A percentile compares a stretch with the other conserved stretches of the same genome.
phyloP scores from a whole-genome alignment of 92 coral and sea anemone genomes.

The Blastomussa wellsi region DNA sequence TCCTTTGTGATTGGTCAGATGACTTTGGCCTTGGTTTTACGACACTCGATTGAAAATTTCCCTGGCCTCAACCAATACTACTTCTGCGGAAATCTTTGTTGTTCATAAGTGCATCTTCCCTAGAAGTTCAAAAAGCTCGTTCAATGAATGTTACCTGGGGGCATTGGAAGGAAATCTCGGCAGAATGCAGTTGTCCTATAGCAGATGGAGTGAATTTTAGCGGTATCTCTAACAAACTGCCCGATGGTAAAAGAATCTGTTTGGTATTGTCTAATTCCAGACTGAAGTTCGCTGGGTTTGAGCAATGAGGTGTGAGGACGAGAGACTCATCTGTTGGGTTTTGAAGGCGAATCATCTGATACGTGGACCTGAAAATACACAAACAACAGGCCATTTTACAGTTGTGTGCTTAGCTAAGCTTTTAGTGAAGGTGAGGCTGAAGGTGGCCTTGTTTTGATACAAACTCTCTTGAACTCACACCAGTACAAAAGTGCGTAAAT shows the following conservation, averaged over 20 bases:
- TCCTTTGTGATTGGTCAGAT: too few relatives aligned
- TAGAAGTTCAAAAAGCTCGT: neutral
- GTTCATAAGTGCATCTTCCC: neutral
- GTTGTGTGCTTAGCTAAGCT: too few relatives aligned
- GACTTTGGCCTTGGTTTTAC: too few relatives aligned
- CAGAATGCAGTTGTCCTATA: constrained; percentile 84
- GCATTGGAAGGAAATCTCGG: constrained; percentile 86
- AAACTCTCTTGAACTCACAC: neutral
- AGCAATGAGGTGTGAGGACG: constrained; percentile 74
- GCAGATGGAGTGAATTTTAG: constrained; percentile 93
- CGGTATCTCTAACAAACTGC: constrained; percentile 77
- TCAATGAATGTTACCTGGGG: constrained; percentile 69
- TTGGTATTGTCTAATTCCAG: constrained; percentile 75
- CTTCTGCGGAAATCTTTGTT: neutral
- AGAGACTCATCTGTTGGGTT: constrained; percentile 88
- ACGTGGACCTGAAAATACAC: constrained; percentile 66
- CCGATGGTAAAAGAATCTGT: constrained; percentile 80
- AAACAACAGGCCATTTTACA: neutral
- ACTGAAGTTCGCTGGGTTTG: constrained; percentile 76
- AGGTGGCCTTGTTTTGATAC: too few relatives aligned
- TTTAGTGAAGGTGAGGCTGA: too few relatives aligned
- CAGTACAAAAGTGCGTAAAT: neutral
- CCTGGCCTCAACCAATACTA: neutral
- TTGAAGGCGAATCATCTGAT: constrained; percentile 91
- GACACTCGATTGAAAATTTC: too few relatives aligned